Evolutionary conservation across 2,888 invertebrate genomes (phyloP).

Genomic region (Leucoma salicis): DNA sequence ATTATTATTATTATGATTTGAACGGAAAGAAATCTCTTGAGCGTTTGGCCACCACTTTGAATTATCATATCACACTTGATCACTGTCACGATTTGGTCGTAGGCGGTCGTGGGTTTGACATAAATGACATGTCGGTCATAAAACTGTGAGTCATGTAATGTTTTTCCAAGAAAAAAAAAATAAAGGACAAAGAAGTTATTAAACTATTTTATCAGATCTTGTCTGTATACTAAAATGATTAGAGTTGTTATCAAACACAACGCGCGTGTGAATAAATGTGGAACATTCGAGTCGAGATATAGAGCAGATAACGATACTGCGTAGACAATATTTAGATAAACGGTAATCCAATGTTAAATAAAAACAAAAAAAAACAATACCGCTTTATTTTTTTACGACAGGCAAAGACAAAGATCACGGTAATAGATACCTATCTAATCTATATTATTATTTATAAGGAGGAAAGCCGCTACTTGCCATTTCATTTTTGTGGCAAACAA

Average conservation of each 20-base stretch:
- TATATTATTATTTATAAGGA: too few species aligned
- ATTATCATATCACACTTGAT: neutral
- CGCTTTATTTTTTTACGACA: too few species aligned
- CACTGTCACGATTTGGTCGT: conserved; percentile 10
- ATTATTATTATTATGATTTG: too few species aligned
- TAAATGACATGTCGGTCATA: neutral
- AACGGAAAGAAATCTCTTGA: neutral
- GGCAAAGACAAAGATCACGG: too few species aligned
- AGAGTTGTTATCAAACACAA: conserved; percentile 12
- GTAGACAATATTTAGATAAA: conserved; percentile 7
- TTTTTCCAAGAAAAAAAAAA: neutral
- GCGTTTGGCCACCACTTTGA: neutral
- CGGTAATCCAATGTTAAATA: too few species aligned
- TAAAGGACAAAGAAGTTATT: conserved; percentile 6
- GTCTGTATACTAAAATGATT: conserved; percentile 12
- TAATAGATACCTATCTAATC: too few species aligned
- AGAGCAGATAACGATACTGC: conserved; percentile 19
- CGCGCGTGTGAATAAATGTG: conserved; percentile 23
- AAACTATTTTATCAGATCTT: conserved; percentile 13
- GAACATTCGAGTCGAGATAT: conserved; percentile 18
- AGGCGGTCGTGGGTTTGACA: conserved; percentile 1
- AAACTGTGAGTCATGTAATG: conserved; percentile 4
- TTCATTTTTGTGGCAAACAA: too few species aligned
- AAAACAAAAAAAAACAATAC: too few species aligned
- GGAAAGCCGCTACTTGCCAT: too few species aligned